Percentiles rank a stretch among this genome's conserved stretches.
phyloP scores from a whole-genome alignment of 2,888 invertebrate genomes.

The Lordiphosa fenestrarum region DNA sequence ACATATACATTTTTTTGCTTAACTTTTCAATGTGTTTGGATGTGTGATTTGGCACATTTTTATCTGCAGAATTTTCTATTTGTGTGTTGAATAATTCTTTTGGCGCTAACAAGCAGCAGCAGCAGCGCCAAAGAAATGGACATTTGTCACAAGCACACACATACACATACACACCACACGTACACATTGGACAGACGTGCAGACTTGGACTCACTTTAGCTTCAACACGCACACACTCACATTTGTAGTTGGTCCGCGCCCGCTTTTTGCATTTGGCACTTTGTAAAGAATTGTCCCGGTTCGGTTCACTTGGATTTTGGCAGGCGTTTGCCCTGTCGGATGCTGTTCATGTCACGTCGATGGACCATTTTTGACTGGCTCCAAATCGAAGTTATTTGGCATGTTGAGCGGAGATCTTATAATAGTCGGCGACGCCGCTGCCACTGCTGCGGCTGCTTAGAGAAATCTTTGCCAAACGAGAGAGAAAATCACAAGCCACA shows the following conservation, averaged over 20 bases:
- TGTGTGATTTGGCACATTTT: slow-evolving; percentile 25
- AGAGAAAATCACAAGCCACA: too few relatives aligned
- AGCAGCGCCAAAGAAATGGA: slow-evolving; percentile 19
- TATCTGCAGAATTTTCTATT: slow-evolving; percentile 4
- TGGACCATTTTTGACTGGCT: slow-evolving; percentile 80
- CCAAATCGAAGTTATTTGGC: slow-evolving; percentile 53
- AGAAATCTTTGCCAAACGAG: slow-evolving; percentile 28
- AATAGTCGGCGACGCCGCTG: background rate
- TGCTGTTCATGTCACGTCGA: slow-evolving; percentile 77
- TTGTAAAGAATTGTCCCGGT: slow-evolving; percentile 20
- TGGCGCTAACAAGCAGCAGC: slow-evolving; percentile 27
- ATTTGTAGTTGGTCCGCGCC: slow-evolving; percentile 16
- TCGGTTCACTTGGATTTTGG: slow-evolving; percentile 29
- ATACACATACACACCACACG: slow-evolving; percentile 1
- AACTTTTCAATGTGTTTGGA: slow-evolving; percentile 44
- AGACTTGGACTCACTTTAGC: slow-evolving; percentile 3
- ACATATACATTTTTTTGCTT: slow-evolving; percentile 29
- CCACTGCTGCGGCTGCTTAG: slow-evolving; percentile 20
- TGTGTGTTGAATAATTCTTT: slow-evolving; percentile 23
- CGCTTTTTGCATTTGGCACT: slow-evolving; percentile 17
- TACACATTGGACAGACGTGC: background rate
- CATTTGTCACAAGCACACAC: slow-evolving; percentile 22
- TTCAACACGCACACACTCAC: slow-evolving; percentile 20
- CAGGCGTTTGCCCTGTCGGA: slow-evolving; percentile 50
- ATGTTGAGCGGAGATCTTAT: slow-evolving; percentile 14